Base-by-base conservation (phyloP, 2,113 vertebrate genomes). In the Podocnemis expansa region DNA sequence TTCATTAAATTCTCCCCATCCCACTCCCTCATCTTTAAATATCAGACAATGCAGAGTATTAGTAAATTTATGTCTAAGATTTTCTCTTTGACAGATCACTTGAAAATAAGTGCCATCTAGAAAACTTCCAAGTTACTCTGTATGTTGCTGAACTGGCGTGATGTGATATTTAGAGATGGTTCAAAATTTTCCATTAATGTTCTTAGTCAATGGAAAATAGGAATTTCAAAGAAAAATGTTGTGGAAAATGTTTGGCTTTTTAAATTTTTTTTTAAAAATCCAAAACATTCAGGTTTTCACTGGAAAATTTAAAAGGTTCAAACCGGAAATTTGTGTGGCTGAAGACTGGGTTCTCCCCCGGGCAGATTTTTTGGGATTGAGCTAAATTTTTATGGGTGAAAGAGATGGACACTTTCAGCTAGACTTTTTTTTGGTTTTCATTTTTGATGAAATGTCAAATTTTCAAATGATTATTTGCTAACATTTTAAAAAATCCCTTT, bases 101-200 rank as follows among this genome's bases (percentile, higher is more conserved):
- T 1, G 47, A 27, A 41, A 58, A 43, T 31, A 41, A 54, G 31
- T 31, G 25, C 2, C 67, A 3, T 13, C 8, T 21, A 2, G 19
- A 10, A 10, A 52, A 56, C 0, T 0, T 27, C 58, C 6, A 1
- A 12, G 0, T 4, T 22, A 55, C 12, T n/a, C 8, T 0, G 24
- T 49, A 63, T 27, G 16, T 24, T 6, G 0, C 13, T 55, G 14
- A 29, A 11, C 13, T 13, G 1, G 45, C 38, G 70, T 3, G 11
- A 31, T 49, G 4, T 78, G 49, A 51, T 34, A 22, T 25, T 29
- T 43, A 49, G 63, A 16, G 41, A 58, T 58, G 25, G 29, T 60
- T 60, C 29, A 60, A 34, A 31, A 60, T 34, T 60, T 60, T 34
- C 60, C 67, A 29, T 75, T 1, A 11, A 29, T 43, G 10, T 5